These are phyloP conservation scores for Halcyon leucocephala DNA, from an alignment of 2,797 vertebrate genomes.

Conservation along the genomic window DNA sequence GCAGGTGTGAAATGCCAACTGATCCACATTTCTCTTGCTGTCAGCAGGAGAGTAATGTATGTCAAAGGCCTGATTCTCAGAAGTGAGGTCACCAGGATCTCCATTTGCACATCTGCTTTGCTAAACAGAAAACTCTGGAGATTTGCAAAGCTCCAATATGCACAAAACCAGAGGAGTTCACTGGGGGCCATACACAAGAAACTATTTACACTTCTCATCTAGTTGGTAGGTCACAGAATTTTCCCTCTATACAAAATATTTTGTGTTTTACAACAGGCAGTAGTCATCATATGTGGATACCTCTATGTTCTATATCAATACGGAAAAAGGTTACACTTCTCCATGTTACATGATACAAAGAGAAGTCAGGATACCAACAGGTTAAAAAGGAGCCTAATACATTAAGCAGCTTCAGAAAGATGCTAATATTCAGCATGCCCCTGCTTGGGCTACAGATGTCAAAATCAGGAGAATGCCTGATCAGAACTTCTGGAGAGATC, in stretches of 20 bases:
- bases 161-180: neutral
- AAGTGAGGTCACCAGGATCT: conserved; percentile 10
- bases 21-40: neutral
- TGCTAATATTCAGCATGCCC: neutral
- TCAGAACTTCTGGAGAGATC: neutral
- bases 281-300: neutral
- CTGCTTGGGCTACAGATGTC: neutral
- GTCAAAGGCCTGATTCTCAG: conserved; percentile 19
- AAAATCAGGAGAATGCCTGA: neutral
- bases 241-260: neutral
- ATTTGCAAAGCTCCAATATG: neutral
- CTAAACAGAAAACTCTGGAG: conserved; percentile 11
- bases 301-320: neutral
- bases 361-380: neutral
- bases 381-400: neutral
- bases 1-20: conserved; percentile 50
- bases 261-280: neutral
- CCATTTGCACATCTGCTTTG: conserved; percentile 50
- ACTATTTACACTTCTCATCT: neutral
- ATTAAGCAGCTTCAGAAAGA: neutral
- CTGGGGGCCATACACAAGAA: neutral
- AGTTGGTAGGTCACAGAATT: neutral
- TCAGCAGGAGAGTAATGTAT: conserved; percentile 28
- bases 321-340: neutral
- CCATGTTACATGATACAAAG: neutral